These are phyloP conservation scores for Campoplex nolae DNA, from an alignment of 2,888 invertebrate genomes.

Conservation along the genomic window DNA sequence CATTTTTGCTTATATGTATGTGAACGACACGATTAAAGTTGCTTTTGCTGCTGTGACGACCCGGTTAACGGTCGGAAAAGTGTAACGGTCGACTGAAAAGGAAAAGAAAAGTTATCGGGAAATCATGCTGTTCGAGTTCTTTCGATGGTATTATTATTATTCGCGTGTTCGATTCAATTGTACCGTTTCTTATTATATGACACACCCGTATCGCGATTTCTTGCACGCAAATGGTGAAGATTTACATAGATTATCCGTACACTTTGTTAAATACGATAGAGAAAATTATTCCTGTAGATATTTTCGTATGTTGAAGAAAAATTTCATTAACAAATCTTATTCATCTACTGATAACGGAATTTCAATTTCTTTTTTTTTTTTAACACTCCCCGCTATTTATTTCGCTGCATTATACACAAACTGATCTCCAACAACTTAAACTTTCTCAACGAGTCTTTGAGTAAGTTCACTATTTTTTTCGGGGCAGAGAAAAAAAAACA, in stretches of 20 bases:
- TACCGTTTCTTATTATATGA: conserved; percentile 26
- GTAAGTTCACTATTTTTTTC: too few relatives aligned
- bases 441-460: too few relatives aligned
- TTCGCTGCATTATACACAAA: too few relatives aligned
- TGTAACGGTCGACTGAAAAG: conserved; percentile 74
- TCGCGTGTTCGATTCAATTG: conserved; percentile 21
- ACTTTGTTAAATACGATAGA: not conserved
- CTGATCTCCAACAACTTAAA: too few relatives aligned
- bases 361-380: not conserved
- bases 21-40: conserved; percentile 55
- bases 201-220: conserved; percentile 12
- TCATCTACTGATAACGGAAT: not conserved
- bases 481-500: too few relatives aligned
- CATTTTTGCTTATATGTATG: conserved; percentile 12
- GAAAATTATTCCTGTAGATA: not conserved
- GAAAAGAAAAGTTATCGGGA: conserved; percentile 72
- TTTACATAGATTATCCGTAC: not conserved
- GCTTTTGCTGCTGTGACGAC: conserved; percentile 58
- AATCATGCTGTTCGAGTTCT: conserved; percentile 52
- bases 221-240: not conserved
- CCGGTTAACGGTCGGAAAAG: conserved; percentile 72
- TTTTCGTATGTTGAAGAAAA: not conserved
- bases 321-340: not conserved
- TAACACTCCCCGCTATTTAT: too few relatives aligned
- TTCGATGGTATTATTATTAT: conserved; percentile 54